Evolutionary conservation across 2,797 vertebrate species (phyloP).

Genomic region (Lepus townsendii): DNA sequence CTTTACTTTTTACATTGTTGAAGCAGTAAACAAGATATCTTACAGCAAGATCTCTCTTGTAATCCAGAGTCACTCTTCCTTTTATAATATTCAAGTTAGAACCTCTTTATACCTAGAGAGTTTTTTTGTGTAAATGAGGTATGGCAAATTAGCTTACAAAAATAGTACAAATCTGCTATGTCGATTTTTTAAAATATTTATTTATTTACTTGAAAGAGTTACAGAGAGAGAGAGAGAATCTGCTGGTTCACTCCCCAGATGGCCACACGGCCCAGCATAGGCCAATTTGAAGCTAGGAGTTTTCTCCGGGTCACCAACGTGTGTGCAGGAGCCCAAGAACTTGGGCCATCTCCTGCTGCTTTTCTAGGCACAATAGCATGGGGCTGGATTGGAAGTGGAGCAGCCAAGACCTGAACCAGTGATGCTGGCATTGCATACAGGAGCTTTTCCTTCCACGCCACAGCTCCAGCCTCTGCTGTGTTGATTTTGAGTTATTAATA

Average conservation of each 20-base stretch:
- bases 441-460: too few species aligned
- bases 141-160: constrained; percentile 18
- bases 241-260: too few species aligned
- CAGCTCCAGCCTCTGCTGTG: neutral
- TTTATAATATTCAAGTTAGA: constrained; percentile 10
- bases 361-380: too few species aligned
- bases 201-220: too few species aligned
- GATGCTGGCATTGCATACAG: too few species aligned
- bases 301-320: too few species aligned
- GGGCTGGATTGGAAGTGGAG: too few species aligned
- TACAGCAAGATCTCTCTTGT: constrained; percentile 13
- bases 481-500: constrained; percentile 14
- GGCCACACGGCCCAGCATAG: neutral
- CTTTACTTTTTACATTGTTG: neutral
- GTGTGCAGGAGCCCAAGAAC: too few species aligned
- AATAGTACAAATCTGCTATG: neutral
- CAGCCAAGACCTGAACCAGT: too few species aligned
- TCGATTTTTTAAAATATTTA: neutral
- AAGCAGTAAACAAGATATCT: constrained; percentile 8
- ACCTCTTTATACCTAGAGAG: neutral
- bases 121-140: neutral
- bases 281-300: too few species aligned
- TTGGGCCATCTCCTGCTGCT: too few species aligned
- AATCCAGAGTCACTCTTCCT: constrained; percentile 10
- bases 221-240: too few species aligned